phyloP scores from a whole-genome alignment of 2,113 vertebrate species.

The Podocnemis expansa region DNA sequence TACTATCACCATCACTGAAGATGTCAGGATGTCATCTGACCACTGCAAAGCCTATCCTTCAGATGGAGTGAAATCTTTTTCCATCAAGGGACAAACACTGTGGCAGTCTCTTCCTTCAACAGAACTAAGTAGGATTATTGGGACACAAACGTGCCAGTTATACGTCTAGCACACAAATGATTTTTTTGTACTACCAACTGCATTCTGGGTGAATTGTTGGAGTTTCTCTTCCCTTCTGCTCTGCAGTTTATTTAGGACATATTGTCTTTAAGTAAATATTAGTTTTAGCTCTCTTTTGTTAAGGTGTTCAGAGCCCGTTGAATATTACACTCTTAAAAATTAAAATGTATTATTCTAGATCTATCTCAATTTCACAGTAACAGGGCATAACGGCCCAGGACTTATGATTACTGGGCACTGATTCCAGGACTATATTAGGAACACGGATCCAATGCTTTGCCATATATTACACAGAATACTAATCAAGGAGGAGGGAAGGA shows the following conservation, averaged over 20 bases:
- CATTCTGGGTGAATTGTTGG: background rate
- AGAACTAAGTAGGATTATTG: background rate
- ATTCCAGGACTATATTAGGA: background rate
- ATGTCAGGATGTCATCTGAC: background rate
- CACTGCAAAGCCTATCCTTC: background rate
- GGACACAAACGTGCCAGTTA: background rate
- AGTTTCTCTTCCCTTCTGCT: background rate
- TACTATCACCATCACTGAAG: background rate
- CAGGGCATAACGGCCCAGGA: background rate
- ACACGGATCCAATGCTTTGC: background rate
- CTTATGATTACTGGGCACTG: background rate
- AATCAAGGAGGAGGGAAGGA: background rate
- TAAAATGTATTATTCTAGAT: background rate
- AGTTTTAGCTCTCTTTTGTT: background rate
- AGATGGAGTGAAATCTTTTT: background rate
- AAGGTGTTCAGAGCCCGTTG: background rate
- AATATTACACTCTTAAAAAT: background rate
- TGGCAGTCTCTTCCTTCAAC: background rate
- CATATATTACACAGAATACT: background rate
- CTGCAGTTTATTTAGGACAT: background rate
- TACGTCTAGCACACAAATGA: background rate
- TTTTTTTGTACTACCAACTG: background rate
- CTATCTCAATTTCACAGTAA: background rate
- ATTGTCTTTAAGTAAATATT: background rate
- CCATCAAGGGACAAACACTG: fast-evolving